A percentile compares a stretch with the other conserved stretches of the same genome.
Conservation (phyloP, 37 sponge, comb jelly and placozoan species). For the Tethya wilhelma region DNA sequence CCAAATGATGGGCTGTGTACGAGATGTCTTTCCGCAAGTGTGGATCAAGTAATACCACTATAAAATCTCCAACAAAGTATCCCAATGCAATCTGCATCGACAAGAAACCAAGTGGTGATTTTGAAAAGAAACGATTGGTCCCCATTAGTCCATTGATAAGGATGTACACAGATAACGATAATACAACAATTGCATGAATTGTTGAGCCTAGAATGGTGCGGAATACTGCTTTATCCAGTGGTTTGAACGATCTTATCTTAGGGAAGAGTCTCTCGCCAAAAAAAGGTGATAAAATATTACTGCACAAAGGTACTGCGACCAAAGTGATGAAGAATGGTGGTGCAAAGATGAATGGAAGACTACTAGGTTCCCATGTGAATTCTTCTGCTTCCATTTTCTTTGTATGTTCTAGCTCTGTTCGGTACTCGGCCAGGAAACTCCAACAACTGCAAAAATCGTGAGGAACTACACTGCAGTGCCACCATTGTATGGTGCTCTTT, state of each 20-base stretch:
- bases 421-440: too few species aligned
- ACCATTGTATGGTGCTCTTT: too few species aligned
- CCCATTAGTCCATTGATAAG: slow-evolving; percentile 2
- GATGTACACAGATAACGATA: background rate
- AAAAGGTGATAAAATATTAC: slow-evolving; percentile 15
- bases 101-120: slow-evolving; percentile 35
- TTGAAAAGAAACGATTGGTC: slow-evolving; percentile 26
- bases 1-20: slow-evolving; percentile 47
- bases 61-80: slow-evolving; percentile 63
- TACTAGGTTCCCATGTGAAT: slow-evolving; percentile 4
- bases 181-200: slow-evolving; percentile 56
- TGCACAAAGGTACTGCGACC: slow-evolving; percentile 15
- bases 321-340: slow-evolving; percentile 12
- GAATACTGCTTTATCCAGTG: background rate
- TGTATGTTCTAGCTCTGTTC: too few species aligned
- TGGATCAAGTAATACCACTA: slow-evolving; percentile 37
- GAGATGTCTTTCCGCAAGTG: slow-evolving; percentile 30
- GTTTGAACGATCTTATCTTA: background rate
- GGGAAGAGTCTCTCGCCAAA: slow-evolving; percentile 4
- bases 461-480: too few species aligned
- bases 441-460: too few species aligned
- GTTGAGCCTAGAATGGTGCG: slow-evolving; percentile 58
- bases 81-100: slow-evolving; percentile 61
- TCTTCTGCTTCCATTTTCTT: background rate
- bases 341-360: slow-evolving; percentile 1